Evolutionary conservation across 1,140 invertebrate genomes (phyloP), one percentile per base, ranked within the genome.

Genomic region (Triops longicaudatus): DNA sequence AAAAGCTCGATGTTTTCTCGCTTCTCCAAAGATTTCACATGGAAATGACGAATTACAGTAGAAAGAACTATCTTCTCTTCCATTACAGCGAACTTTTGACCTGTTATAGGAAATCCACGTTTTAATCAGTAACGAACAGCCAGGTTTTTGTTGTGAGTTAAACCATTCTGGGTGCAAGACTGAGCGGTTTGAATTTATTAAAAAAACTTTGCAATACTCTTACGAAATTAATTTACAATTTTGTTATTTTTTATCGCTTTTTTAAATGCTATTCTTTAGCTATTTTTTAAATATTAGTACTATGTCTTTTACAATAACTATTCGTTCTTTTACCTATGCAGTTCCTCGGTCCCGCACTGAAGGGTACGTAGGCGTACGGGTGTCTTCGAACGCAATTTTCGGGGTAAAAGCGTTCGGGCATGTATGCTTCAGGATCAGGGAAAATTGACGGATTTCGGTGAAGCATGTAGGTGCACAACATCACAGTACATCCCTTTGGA

Each of bases 321-420:
- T n/a, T 17, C 4, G 17, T 5, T 28, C 27, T 78, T 82, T 82
- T 81, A 90, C 90, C 90, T 75, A 92, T 89, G 81, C 90, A 93
- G 81, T 92, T 93, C 78, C 92, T 86, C 1, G 89, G 88, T 5
- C 91, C 92, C 71, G 89, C 91, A 80, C 90, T 91, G 82, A 93
- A 93, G 11, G 91, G 91, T 26, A 92, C 87, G 80, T 90, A 93
- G 1, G 89, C 86, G 80, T 87, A 91, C 0, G 89, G 88, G 82
- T 90, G 86, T 76, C 89, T 84, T 42, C 87, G 85, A 43, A 83
- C 82, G 31, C 84, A 83, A 80, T 89, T 88, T 77, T 88, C 86
- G 10, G 82, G 81, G 10, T 83, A 76, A 80, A 88, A 88, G 76
- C 86, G 79, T 12, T 88, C 86, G 0, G 87, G 87, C 81, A 87